A percentile compares a stretch with the other conserved stretches of the same genome.
phyloP scores from a whole-genome alignment of 2,888 invertebrate species.

The Netelia inedita region DNA sequence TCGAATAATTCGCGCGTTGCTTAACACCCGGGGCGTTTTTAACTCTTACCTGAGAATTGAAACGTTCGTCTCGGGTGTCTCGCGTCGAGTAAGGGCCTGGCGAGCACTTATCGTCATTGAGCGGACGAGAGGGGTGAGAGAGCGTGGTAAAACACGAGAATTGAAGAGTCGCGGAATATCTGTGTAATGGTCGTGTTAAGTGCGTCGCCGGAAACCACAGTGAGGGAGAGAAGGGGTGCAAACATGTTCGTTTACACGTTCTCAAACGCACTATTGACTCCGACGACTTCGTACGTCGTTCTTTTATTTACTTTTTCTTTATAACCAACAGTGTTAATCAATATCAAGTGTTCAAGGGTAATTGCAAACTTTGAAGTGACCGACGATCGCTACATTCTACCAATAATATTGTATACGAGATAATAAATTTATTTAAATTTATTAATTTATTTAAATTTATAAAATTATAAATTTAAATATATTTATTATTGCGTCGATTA shows the following conservation, averaged over 20 bases:
- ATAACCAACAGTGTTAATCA: not conserved
- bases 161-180: conserved; percentile 6
- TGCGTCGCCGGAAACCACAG: conserved; percentile 18
- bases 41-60: conserved; percentile 35
- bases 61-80: conserved; percentile 4
- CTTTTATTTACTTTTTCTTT: not conserved
- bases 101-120: not conserved
- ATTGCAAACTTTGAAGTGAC: no score
- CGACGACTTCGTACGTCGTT: not conserved
- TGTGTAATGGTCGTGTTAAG: conserved; percentile 42
- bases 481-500: no score
- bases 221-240: conserved; percentile 40
- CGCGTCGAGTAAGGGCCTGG: not conserved
- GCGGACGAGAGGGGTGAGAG: not conserved
- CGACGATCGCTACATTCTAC: no score
- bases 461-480: no score
- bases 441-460: no score
- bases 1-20: not conserved
- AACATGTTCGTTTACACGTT: conserved; percentile 40
- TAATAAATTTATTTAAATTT: no score
- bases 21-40: conserved; percentile 3
- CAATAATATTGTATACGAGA: no score
- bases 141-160: conserved; percentile 25
- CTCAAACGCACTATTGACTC: conserved; percentile 51
- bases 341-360: no score